These are phyloP conservation scores for Lepisosteus osseus DNA, from an alignment of 2,113 vertebrate species.

Conservation along the genomic window DNA sequence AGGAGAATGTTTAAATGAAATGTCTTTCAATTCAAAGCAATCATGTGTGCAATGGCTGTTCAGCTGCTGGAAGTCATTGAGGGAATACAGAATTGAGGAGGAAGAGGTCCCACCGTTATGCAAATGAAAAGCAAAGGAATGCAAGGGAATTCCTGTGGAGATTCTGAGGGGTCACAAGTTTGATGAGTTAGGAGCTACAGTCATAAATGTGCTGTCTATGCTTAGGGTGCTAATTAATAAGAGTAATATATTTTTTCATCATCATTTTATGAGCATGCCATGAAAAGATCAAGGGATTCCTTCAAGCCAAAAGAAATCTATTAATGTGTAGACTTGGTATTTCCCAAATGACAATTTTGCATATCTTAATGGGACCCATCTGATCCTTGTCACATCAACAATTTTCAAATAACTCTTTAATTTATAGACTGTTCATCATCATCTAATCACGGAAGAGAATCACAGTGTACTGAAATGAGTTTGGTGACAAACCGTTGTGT, in stretches of 20 bases:
- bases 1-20: background rate
- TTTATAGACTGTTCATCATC: constrained; percentile 14
- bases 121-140: background rate
- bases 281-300: constrained; percentile 38
- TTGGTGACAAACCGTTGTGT: constrained; percentile 15
- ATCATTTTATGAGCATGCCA: constrained; percentile 35
- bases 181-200: background rate
- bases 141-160: background rate
- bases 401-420: constrained; percentile 24
- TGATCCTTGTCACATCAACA: constrained; percentile 34
- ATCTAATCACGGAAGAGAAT: constrained; percentile 25
- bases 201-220: constrained; percentile 13
- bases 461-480: constrained; percentile 26
- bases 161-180: background rate
- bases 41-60: background rate
- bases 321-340: constrained; percentile 13
- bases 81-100: background rate
- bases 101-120: background rate
- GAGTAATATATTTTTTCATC: constrained; percentile 22
- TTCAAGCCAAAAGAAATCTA: background rate
- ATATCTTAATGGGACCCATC: constrained; percentile 26
- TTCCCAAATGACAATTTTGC: constrained; percentile 30
- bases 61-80: constrained; percentile 26
- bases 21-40: constrained; percentile 6
- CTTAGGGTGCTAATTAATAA: constrained; percentile 46